Conservation (phyloP, 2,113 vertebrate genomes). For the Sciurus niger region DNA sequence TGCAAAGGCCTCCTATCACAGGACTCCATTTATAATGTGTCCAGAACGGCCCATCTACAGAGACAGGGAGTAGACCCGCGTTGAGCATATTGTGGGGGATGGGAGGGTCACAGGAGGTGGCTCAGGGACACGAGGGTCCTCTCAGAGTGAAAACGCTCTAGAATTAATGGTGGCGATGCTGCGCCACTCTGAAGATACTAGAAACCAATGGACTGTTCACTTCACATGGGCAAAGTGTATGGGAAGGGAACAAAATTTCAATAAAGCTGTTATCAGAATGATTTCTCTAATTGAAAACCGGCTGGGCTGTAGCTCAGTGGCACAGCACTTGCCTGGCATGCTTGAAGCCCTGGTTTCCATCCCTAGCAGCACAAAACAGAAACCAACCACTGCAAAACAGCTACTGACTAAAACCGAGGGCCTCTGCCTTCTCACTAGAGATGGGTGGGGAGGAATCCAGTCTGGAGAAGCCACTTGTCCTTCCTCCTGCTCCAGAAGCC, state of each 20-base stretch:
- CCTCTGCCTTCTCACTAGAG: not conserved
- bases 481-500: not conserved
- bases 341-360: not conserved
- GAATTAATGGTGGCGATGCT: not conserved
- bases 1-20: not conserved
- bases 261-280: not conserved
- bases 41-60: not conserved
- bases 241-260: not conserved
- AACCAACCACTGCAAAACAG: no score
- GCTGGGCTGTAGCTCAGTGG: not conserved
- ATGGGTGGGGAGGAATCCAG: fast-evolving
- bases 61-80: fast-evolving
- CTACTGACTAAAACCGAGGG: not conserved
- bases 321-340: not conserved
- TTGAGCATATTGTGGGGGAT: fast-evolving
- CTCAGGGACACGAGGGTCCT: not conserved
- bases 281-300: not conserved
- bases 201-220: not conserved
- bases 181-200: not conserved
- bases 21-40: fast-evolving
- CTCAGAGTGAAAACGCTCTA: fast-evolving
- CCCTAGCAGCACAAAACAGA: not conserved
- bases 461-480: not conserved
- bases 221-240: not conserved
- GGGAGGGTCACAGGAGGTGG: no score